Conservation (phyloP, 2,888 invertebrate genomes). For the Nephrotoma flavescens region DNA sequence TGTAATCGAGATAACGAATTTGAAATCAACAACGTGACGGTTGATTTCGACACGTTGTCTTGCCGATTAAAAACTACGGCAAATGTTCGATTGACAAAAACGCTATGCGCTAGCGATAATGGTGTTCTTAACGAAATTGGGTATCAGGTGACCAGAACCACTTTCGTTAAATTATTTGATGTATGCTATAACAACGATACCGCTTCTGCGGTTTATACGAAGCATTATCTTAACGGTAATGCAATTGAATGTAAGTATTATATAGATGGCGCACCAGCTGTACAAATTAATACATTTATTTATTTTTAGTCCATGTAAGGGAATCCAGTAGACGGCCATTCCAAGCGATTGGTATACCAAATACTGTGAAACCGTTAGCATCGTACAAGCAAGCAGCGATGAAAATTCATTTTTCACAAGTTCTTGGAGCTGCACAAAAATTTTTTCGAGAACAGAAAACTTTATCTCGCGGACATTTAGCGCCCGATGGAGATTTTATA, state of each 20-base stretch:
- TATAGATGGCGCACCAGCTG: no score
- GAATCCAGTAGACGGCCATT: constrained; percentile 23
- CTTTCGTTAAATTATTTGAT: constrained; percentile 19
- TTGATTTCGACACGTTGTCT: constrained; percentile 11
- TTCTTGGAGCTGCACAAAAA: constrained; percentile 22
- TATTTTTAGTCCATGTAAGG: constrained; percentile 5
- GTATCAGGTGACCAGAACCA: constrained; percentile 7
- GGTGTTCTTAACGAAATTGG: constrained; percentile 18
- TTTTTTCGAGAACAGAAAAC: constrained; percentile 25
- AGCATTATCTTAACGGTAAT: constrained; percentile 26
- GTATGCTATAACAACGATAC: constrained; percentile 24
- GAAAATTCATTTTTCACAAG: constrained; percentile 22
- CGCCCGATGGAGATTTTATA: constrained; percentile 38
- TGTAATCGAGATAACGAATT: constrained; percentile 2
- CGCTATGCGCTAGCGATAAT: constrained; percentile 19
- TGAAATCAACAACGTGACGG: constrained; percentile 3
- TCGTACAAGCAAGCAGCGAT: constrained; percentile 24
- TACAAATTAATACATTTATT: no score
- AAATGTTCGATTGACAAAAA: constrained; percentile 17
- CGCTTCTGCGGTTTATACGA: constrained; percentile 25
- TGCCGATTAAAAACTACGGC: constrained; percentile 14
- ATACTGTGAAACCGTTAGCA: constrained; percentile 15
- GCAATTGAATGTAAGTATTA: constrained; percentile 22
- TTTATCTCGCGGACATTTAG: constrained; percentile 35
- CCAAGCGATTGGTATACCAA: constrained; percentile 22